These are phyloP conservation scores for Trissonchulus sp. DNA, from an alignment of 2,888 invertebrate species.

Conservation along the genomic window DNA sequence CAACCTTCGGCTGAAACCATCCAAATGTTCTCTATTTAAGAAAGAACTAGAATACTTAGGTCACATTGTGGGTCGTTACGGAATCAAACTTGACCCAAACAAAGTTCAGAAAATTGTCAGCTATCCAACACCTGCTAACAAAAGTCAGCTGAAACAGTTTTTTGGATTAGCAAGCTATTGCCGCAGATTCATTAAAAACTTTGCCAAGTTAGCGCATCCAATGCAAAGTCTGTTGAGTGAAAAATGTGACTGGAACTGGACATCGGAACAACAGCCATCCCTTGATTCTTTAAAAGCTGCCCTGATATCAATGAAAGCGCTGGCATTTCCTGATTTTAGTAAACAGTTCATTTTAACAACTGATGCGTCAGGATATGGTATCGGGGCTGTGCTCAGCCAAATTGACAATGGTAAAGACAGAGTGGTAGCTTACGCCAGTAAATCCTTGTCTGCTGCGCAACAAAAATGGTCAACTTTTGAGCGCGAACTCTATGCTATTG, in stretches of 20 bases:
- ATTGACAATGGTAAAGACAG: slow-evolving; percentile 7
- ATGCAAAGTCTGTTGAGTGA: neutral
- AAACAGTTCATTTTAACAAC: slow-evolving; percentile 14
- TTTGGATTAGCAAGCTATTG: slow-evolving; percentile 18
- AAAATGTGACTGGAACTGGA: slow-evolving; percentile 16
- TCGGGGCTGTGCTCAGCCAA: neutral
- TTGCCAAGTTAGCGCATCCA: slow-evolving; percentile 11
- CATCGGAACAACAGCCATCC: neutral
- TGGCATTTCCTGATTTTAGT: slow-evolving; percentile 25
- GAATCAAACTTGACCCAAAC: neutral
- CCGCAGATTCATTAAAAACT: neutral
- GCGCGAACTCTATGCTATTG: slow-evolving; percentile 33
- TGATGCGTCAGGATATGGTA: slow-evolving; percentile 12
- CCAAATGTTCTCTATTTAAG: neutral
- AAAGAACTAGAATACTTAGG: neutral
- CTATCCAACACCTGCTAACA: neutral
- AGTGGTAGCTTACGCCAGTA: slow-evolving; percentile 32
- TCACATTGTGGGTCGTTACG: neutral
- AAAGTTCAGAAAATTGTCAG: neutral
- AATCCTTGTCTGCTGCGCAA: slow-evolving; percentile 26
- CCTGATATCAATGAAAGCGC: neutral
- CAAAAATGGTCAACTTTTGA: slow-evolving; percentile 34
- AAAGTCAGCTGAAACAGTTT: neutral
- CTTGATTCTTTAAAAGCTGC: neutral
- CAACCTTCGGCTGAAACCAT: neutral